phyloP scores from a whole-genome alignment of 2,888 invertebrate genomes.

The Gibbula magus region DNA sequence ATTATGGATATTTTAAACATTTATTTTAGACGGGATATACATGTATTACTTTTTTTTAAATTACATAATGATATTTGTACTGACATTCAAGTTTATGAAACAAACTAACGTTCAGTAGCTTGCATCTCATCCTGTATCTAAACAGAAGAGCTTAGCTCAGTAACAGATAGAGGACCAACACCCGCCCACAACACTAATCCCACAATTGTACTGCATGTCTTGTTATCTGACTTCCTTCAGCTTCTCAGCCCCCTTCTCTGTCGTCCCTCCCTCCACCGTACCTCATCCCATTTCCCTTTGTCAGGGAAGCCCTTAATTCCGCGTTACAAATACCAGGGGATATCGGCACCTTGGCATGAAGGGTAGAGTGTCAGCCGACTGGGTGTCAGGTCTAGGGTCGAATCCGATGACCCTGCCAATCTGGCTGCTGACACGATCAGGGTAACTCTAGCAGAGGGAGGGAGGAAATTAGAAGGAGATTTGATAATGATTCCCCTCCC shows the following conservation, averaged over 20 bases:
- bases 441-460: neutral
- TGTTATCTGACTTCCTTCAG: neutral
- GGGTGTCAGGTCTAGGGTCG: constrained; percentile 5
- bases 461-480: constrained; percentile 14
- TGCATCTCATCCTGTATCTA: too few relatives aligned
- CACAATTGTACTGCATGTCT: too few relatives aligned
- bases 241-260: neutral
- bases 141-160: too few relatives aligned
- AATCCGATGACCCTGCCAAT: constrained; percentile 19
- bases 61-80: too few relatives aligned
- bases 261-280: neutral
- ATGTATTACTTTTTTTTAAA: too few relatives aligned
- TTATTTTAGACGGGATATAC: too few relatives aligned
- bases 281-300: neutral
- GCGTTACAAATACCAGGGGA: neutral
- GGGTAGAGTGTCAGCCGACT: neutral
- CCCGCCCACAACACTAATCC: too few relatives aligned
- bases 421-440: constrained; percentile 5
- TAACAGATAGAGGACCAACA: too few relatives aligned
- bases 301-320: constrained; percentile 5
- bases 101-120: too few relatives aligned
- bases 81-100: too few relatives aligned
- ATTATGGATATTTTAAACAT: too few relatives aligned
- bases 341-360: neutral
- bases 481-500: constrained; percentile 3